Percentiles rank a stretch among this genome's conserved stretches.
Evolutionary conservation across 1,140 invertebrate species (phyloP).

Genomic region (Pinna nobilis): DNA sequence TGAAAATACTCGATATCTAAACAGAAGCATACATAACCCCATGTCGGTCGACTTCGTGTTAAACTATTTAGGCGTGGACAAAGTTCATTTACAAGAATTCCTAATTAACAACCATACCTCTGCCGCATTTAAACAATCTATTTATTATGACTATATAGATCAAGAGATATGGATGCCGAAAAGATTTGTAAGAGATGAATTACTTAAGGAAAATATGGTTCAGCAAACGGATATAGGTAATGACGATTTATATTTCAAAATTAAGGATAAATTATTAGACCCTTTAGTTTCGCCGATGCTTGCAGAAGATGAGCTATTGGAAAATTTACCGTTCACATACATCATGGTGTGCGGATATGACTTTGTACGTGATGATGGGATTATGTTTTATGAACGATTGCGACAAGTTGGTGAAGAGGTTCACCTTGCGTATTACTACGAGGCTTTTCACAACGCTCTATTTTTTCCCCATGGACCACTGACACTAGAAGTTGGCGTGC

Average conservation of each 20-base stretch:
- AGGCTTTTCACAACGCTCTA: conserved; percentile 54
- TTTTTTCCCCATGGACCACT: conserved; percentile 57
- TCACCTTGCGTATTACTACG: conserved; percentile 41
- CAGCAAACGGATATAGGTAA: conserved; percentile 36
- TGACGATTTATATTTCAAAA: conserved; percentile 41
- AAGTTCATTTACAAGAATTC: conserved; percentile 36
- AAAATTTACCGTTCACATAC: conserved; percentile 49
- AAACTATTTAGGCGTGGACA: conserved; percentile 46
- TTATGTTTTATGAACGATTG: conserved; percentile 57
- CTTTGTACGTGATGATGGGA: conserved; percentile 60
- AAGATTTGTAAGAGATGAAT: conserved; percentile 39
- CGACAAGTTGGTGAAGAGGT: conserved; percentile 45
- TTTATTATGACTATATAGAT: conserved; percentile 36
- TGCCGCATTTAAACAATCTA: conserved; percentile 45
- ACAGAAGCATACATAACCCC: conserved; percentile 45
- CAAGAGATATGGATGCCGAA: conserved; percentile 41
- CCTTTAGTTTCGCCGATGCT: conserved; percentile 53
- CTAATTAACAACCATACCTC: conserved; percentile 57
- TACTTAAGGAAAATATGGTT: conserved; percentile 29
- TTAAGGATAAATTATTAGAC: conserved; percentile 49
- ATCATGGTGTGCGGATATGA: conserved; percentile 60
- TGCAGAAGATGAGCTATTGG: conserved; percentile 49
- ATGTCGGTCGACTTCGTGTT: conserved; percentile 42
- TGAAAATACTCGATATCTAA: conserved; percentile 49
- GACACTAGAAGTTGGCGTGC: conserved; percentile 43